A percentile compares a stretch with the other conserved stretches of the same genome.
phyloP scores from a whole-genome alignment of 1,140 invertebrate species.

The Metaphire vulgaris region DNA sequence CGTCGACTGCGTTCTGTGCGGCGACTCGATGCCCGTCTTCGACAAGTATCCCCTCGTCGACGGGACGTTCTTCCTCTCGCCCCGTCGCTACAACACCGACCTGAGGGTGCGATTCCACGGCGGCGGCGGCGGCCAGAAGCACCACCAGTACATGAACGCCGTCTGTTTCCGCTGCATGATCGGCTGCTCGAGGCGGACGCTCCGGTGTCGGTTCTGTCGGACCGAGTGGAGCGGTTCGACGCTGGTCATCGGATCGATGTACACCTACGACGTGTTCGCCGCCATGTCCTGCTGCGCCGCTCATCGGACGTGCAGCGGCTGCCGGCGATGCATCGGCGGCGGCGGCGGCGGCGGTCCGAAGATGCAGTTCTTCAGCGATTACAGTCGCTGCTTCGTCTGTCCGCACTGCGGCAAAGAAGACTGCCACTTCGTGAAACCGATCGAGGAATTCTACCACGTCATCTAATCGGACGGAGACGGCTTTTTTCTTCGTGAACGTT shows the following conservation, averaged over 20 bases:
- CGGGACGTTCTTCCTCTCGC: constrained; percentile 78
- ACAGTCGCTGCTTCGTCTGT: constrained; percentile 83
- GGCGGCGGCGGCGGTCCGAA: constrained; percentile 37
- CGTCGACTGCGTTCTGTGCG: constrained; percentile 66
- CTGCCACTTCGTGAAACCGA: constrained; percentile 86
- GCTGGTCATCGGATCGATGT: constrained; percentile 90
- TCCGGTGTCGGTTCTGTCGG: constrained; percentile 76
- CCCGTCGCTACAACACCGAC: constrained; percentile 5
- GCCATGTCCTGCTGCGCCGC: constrained; percentile 90
- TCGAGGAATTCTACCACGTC: constrained; percentile 44
- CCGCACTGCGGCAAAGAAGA: constrained; percentile 82
- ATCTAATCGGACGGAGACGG: too few relatives aligned
- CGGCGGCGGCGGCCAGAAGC: constrained; percentile 5
- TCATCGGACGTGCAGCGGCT: constrained; percentile 62
- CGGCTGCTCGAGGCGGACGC: constrained; percentile 72
- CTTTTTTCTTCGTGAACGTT: too few relatives aligned
- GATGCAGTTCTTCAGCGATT: constrained; percentile 91
- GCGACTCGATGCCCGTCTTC: constrained; percentile 79
- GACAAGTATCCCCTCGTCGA: constrained; percentile 84
- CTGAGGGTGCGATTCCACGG: background rate
- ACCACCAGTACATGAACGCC: background rate
- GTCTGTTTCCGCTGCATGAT: constrained; percentile 22
- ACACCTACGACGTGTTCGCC: constrained; percentile 94
- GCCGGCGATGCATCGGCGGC: constrained; percentile 43
- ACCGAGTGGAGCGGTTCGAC: constrained; percentile 85